phyloP scores from a whole-genome alignment of 2,113 vertebrate species.

The Hassar affinis region DNA sequence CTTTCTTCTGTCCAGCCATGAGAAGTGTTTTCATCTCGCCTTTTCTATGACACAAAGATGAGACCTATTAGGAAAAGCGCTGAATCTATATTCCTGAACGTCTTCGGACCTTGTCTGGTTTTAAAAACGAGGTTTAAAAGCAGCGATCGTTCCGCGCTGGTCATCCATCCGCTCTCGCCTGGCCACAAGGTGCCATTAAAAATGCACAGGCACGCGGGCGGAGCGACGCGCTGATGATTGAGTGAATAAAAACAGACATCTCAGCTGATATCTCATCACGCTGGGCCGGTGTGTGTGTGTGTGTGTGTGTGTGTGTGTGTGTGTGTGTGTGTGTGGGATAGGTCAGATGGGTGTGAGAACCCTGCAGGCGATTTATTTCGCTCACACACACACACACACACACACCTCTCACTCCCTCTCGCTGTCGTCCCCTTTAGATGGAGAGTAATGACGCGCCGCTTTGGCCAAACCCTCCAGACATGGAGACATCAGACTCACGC shows the following conservation, averaged over 20 bases:
- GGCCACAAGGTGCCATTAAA: constrained; percentile 39
- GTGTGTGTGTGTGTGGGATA: neutral
- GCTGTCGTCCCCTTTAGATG: constrained; percentile 59
- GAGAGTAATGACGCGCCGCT: constrained; percentile 56
- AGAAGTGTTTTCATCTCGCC: neutral
- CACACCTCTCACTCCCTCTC: constrained; percentile 17
- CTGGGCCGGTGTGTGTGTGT: neutral
- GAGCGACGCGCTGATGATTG: constrained; percentile 38
- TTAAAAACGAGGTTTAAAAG: neutral
- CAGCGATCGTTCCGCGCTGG: neutral
- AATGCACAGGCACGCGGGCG: constrained; percentile 18
- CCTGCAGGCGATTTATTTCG: constrained; percentile 12
- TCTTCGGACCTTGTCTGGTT: neutral
- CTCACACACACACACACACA: constrained; percentile 6
- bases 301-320: constrained; percentile 7
- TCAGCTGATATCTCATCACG: constrained; percentile 16
- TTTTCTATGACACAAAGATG: neutral
- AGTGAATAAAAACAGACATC: constrained; percentile 46
- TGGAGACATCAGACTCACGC: constrained; percentile 37
- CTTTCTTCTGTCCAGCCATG: neutral
- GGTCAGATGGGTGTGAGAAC: constrained; percentile 23
- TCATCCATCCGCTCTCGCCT: constrained; percentile 11
- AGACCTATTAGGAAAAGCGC: neutral
- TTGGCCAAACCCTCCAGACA: constrained; percentile 50
- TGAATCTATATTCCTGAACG: neutral